Conservation (phyloP, 1,140 invertebrate species). For the Pogonognathellus flavescens region DNA sequence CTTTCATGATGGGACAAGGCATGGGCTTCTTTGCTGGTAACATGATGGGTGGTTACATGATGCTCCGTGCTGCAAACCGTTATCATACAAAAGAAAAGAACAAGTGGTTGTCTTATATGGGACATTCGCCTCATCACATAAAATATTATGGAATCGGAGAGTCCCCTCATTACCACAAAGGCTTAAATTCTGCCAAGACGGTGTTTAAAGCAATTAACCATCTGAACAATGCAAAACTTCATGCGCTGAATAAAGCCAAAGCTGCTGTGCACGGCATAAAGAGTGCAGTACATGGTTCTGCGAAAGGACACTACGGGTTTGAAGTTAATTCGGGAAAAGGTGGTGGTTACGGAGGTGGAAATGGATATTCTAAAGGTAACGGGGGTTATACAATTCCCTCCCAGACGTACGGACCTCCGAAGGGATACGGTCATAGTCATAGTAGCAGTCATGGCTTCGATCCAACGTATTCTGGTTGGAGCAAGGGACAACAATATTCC, state of each 20-base stretch:
- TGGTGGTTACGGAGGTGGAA: neutral
- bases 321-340: neutral
- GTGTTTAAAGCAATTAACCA: constrained; percentile 30
- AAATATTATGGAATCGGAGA: neutral
- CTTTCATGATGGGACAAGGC: constrained; percentile 65
- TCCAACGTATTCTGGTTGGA: neutral
- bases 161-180: constrained; percentile 18
- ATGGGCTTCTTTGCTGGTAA: constrained; percentile 65
- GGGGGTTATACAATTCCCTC: neutral
- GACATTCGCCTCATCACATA: neutral
- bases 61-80: constrained; percentile 59
- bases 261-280: neutral
- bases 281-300: neutral
- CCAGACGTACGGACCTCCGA: constrained; percentile 8
- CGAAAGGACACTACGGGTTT: neutral
- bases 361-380: neutral
- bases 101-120: constrained; percentile 16
- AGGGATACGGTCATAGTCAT: neutral
- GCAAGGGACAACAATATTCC: neutral
- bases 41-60: constrained; percentile 62
- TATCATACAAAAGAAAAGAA: constrained; percentile 57
- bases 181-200: neutral
- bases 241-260: constrained; percentile 26
- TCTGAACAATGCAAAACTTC: constrained; percentile 6
- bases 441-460: neutral